Conservation (phyloP, 2,888 invertebrate genomes). For the Gasteruption jaculator region DNA sequence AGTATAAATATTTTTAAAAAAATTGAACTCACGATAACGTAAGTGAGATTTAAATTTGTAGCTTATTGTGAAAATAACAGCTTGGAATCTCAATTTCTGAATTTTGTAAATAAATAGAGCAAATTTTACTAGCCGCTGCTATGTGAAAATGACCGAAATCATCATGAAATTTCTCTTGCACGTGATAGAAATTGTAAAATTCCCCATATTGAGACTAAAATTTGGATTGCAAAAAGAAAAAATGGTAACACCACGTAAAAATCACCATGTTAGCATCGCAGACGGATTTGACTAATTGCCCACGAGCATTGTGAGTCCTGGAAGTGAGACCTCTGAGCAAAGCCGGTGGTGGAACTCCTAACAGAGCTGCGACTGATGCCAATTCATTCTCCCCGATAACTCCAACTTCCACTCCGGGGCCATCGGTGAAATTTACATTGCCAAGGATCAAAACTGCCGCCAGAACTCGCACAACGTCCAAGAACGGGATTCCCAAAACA, state of each 20-base stretch:
- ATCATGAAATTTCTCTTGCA: no score
- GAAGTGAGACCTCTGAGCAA: conserved; percentile 79
- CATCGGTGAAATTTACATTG: conserved; percentile 85
- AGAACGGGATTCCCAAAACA: conserved; percentile 87
- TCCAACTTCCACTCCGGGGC: conserved; percentile 70
- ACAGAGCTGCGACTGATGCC: conserved; percentile 78
- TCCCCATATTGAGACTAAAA: no score
- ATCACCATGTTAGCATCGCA: conserved; percentile 75
- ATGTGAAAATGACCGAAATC: no score
- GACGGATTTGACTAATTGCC: conserved; percentile 74
- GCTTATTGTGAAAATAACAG: no score
- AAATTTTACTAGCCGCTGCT: not conserved
- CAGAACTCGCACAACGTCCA: conserved; percentile 88
- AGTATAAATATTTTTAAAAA: not conserved
- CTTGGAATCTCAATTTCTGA: not conserved
- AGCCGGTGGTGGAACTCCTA: conserved; percentile 72
- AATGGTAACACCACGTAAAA: no score
- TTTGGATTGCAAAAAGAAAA: no score
- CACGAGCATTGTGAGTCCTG: conserved; percentile 73
- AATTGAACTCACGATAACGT: not conserved
- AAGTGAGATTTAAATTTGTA: no score
- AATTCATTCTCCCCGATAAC: conserved; percentile 79
- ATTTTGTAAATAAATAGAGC: conserved; percentile 5
- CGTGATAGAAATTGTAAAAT: no score
- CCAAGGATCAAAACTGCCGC: conserved; percentile 88